These are phyloP conservation scores for Brachyrhaphis roseni DNA, from an alignment of 2,797 vertebrate genomes.

Conservation along the genomic window DNA sequence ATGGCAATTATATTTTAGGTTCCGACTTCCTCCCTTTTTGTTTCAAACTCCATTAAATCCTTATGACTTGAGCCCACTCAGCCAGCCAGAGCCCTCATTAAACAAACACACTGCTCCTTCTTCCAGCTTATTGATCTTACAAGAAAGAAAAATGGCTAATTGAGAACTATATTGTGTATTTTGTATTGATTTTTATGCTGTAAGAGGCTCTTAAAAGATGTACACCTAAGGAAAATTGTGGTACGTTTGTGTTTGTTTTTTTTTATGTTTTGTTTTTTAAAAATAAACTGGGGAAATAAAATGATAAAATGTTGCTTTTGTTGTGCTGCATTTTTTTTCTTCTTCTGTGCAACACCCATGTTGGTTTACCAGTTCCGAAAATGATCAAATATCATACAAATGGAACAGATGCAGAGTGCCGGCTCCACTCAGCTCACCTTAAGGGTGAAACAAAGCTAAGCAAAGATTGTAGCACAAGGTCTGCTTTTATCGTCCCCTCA, in stretches of 20 bases:
- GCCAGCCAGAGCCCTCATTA: conserved; percentile 45
- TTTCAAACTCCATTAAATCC: conserved; percentile 40
- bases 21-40: conserved; percentile 16
- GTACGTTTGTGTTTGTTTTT: conserved; percentile 80
- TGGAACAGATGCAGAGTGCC: no score
- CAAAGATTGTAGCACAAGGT: no score
- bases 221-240: conserved; percentile 79
- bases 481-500: no score
- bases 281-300: conserved; percentile 81
- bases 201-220: conserved; percentile 77
- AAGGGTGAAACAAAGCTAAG: no score
- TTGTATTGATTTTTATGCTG: conserved; percentile 80
- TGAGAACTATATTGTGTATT: conserved; percentile 86
- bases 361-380: no score
- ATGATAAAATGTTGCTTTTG: conserved; percentile 21
- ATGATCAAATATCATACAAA: no score
- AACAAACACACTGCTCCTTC: conserved; percentile 53
- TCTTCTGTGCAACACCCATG: no score
- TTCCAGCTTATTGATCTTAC: conserved; percentile 62
- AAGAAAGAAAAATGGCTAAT: conserved; percentile 71
- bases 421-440: no score
- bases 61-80: conserved; percentile 34
- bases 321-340: no score
- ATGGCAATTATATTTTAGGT: conserved; percentile 7
- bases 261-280: conserved; percentile 62